Conservation (phyloP, 2,113 vertebrate genomes). For the Felis chaus region DNA sequence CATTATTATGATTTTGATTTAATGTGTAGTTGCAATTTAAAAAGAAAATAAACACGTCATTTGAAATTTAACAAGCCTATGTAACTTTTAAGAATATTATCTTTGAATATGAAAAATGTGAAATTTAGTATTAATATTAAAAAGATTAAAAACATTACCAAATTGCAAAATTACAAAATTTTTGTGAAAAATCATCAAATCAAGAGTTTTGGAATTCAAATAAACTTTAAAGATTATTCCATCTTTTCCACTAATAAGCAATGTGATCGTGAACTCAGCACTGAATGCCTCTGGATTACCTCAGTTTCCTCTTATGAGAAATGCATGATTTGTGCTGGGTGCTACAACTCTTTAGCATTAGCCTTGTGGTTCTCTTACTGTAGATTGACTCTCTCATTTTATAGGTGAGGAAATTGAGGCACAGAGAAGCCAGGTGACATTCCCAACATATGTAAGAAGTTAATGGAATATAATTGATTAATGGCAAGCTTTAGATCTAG, state of each 20-base stretch:
- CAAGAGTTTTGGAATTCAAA: background rate
- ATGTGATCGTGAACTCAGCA: background rate
- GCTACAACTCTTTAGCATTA: background rate
- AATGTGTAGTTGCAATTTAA: constrained; percentile 8
- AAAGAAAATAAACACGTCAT: background rate
- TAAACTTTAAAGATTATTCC: background rate
- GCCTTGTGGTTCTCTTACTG: background rate
- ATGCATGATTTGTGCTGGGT: background rate
- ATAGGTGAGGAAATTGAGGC: background rate
- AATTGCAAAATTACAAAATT: background rate
- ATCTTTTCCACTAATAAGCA: background rate
- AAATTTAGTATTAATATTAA: background rate
- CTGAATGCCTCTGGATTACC: background rate
- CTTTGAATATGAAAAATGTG: background rate
- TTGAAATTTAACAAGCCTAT: background rate
- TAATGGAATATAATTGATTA: background rate
- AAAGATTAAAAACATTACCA: background rate
- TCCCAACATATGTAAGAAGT: background rate
- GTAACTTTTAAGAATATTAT: constrained; percentile 8
- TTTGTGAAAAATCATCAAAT: background rate
- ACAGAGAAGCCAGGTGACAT: background rate
- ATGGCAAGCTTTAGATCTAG: background rate
- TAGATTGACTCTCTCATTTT: background rate
- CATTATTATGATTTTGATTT: background rate
- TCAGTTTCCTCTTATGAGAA: background rate